Evolutionary conservation across 2,797 vertebrate species (phyloP).

Genomic region (Gambelia wislizenii): DNA sequence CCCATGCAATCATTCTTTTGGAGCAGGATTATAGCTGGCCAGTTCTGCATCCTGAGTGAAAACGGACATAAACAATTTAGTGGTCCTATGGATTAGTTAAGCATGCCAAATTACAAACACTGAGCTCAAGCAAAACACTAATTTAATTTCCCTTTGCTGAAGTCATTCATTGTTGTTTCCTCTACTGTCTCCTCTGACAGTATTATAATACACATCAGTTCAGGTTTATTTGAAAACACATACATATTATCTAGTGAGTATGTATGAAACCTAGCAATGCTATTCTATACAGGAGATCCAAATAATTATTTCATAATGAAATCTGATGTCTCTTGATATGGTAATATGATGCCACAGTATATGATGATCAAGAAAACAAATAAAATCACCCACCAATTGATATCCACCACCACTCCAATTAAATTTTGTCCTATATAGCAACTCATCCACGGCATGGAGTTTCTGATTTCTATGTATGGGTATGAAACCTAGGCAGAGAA

Average conservation of each 20-base stretch:
- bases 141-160: conserved; percentile 5
- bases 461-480: too few relatives aligned
- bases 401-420: too few relatives aligned
- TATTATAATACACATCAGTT: background rate
- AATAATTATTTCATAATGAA: background rate
- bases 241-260: background rate
- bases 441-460: too few relatives aligned
- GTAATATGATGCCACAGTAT: background rate
- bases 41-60: background rate
- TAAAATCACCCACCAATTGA: too few relatives aligned
- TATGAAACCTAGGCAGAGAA: too few relatives aligned
- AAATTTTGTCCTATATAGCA: too few relatives aligned
- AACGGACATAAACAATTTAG: background rate
- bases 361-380: background rate
- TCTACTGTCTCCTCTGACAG: background rate
- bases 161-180: background rate
- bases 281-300: background rate
- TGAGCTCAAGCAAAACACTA: background rate
- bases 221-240: background rate
- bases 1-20: background rate
- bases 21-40: background rate
- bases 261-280: background rate
- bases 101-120: background rate
- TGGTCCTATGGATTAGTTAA: background rate
- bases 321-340: background rate